Conservation (phyloP, 2,888 invertebrate genomes). For the Chloromyia formosa region DNA sequence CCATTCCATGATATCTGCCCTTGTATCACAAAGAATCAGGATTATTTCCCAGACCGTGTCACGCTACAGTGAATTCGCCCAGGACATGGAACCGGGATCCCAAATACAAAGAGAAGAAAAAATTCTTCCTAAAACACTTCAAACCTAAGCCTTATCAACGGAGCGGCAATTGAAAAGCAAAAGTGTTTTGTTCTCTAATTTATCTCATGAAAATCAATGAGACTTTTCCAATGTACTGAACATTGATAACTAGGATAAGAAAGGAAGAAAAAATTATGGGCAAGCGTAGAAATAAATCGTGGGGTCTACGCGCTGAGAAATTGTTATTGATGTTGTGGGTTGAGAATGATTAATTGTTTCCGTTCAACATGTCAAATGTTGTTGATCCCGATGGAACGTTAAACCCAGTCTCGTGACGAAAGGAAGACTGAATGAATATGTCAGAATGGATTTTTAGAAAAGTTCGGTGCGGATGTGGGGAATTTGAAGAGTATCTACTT, state of each 20-base stretch:
- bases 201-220: conserved; percentile 49
- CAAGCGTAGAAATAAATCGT: neutral
- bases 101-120: neutral
- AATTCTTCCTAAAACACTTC: neutral
- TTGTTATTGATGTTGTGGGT: conserved; percentile 45
- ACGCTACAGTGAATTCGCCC: neutral
- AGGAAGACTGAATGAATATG: neutral
- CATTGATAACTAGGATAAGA: conserved; percentile 4
- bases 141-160: neutral
- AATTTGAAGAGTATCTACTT: no score
- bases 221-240: conserved; percentile 23
- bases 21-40: neutral
- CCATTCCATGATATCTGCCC: neutral
- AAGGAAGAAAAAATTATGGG: conserved; percentile 29
- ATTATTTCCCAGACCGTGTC: neutral
- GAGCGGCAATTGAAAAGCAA: conserved; percentile 41
- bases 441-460: neutral
- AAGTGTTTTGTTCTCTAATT: conserved; percentile 45
- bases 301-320: conserved; percentile 15
- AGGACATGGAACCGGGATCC: neutral
- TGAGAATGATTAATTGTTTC: conserved; percentile 43
- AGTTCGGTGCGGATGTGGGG: no score
- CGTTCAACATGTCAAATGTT: conserved; percentile 3
- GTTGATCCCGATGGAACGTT: neutral
- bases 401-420: neutral